Evolutionary conservation across 2,797 vertebrate species (phyloP).

Genomic region (Falco columbarius): DNA sequence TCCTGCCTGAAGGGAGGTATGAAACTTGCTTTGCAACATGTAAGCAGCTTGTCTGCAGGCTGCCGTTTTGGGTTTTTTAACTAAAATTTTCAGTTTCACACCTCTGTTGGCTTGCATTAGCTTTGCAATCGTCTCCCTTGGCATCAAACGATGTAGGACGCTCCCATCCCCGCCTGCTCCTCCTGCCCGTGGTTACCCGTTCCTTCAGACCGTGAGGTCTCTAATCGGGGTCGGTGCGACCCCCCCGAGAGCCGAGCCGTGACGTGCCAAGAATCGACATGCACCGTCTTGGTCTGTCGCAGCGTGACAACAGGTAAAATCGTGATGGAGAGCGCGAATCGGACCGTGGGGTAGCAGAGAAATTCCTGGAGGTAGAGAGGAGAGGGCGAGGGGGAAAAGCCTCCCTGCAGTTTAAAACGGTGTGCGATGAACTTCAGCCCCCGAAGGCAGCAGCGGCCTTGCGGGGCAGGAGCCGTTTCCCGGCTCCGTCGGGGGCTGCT

Average conservation of each 20-base stretch:
- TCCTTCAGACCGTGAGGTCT: not conserved
- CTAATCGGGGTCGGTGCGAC: rapidly evolving
- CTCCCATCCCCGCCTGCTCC: not conserved
- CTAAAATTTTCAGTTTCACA: not conserved
- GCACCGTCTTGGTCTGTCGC: rapidly evolving
- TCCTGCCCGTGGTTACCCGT: rapidly evolving
- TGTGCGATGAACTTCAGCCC: rapidly evolving
- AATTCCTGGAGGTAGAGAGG: not conserved
- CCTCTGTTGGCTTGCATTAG: not conserved
- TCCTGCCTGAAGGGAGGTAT: not conserved
- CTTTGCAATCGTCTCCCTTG: not conserved
- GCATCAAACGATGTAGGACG: not conserved
- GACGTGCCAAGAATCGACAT: too few species aligned
- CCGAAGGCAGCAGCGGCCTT: not conserved
- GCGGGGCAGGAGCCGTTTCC: not conserved
- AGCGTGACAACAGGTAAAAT: not conserved
- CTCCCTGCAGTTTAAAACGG: rapidly evolving
- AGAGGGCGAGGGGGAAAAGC: not conserved
- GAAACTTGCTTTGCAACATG: not conserved
- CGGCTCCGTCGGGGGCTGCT: not conserved
- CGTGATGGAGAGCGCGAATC: rapidly evolving
- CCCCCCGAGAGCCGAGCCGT: not conserved
- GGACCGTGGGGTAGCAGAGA: not conserved
- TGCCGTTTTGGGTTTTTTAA: not conserved
- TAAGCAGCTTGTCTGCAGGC: not conserved